Evolutionary conservation across 2,888 invertebrate species (phyloP), one percentile per base, ranked within the genome.

Genomic region (Drosophila demipolita): DNA sequence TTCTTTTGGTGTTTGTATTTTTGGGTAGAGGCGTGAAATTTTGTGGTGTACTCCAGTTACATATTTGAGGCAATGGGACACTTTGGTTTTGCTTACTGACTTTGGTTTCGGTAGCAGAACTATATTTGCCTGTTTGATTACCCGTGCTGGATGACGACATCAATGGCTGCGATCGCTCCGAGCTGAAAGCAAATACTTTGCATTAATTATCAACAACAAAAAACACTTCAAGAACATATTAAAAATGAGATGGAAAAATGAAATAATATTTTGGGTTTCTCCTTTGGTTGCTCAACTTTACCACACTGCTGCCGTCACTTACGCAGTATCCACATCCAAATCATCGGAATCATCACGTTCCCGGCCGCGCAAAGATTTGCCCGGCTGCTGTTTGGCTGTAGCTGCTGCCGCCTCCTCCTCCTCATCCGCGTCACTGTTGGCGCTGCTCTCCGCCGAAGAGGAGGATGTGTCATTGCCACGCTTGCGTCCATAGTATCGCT

Each of bases 51-150:
- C 89, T 88, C 88, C 88, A 83, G 87, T 89, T 87, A 55, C 55
- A 55, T 36, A 67, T 58, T 66, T 88, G 89, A 78, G 86, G 90
- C 90, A 78, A 75, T 84, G 76, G 79, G 77, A 86, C 80, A 88
- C 66, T 91, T 78, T 91, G 91, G 89, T 90, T 92, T 96, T 98
- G 98, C 98, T 98, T 98, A 98, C 98, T 98, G 98, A 98, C 98
- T 98, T 98, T 98, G 98, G 96, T 96, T 95, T 96, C 95, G 95
- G 95, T 94, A 92, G 92, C 92, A 90, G 91, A 87, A 87, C 87
- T 88, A 91, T 91, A 92, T 92, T 93, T 93, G 93, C 91, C 92
- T 92, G 90, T 91, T 92, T 91, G 92, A 92, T 91, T 92, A 91
- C 91, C 91, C 87, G 89, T 84, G 89, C 85, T 82, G 78, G 87